A percentile compares a stretch with the other conserved stretches of the same genome.
Evolutionary conservation across 2,797 vertebrate species (phyloP).

Genomic region (Esox lucius): DNA sequence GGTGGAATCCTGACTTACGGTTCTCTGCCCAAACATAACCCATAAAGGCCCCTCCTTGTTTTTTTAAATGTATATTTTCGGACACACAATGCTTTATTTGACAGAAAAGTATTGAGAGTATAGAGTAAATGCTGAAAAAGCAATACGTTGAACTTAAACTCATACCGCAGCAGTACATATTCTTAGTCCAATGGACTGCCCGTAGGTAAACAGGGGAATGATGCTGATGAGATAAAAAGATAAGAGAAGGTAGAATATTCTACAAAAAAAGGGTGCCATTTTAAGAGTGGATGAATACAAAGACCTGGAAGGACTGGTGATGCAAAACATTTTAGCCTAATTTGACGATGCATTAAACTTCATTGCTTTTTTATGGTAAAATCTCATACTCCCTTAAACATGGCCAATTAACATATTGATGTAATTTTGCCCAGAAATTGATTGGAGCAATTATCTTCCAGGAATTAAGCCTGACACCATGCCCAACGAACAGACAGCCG

Average conservation of each 20-base stretch:
- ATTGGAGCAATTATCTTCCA: conserved; percentile 62
- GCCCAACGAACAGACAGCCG: conserved; percentile 43
- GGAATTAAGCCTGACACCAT: conserved; percentile 56
- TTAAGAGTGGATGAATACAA: not conserved
- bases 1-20: too few relatives aligned
- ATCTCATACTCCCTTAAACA: conserved; percentile 54
- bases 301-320: not conserved
- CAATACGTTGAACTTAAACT: too few relatives aligned
- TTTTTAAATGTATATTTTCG: too few relatives aligned
- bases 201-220: not conserved
- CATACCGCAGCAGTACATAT: too few relatives aligned
- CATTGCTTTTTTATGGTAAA: conserved; percentile 39
- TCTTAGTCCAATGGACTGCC: too few relatives aligned
- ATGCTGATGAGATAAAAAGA: not conserved
- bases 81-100: too few relatives aligned
- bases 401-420: conserved; percentile 75
- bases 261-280: too few relatives aligned
- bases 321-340: conserved; percentile 27
- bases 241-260: not conserved
- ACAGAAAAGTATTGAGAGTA: too few relatives aligned
- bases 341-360: conserved; percentile 50
- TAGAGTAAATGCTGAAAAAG: too few relatives aligned
- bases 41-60: too few relatives aligned
- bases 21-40: too few relatives aligned
- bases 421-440: conserved; percentile 72